phyloP scores from a whole-genome alignment of 2,888 invertebrate species.

The Dicyrtoma fusca region DNA sequence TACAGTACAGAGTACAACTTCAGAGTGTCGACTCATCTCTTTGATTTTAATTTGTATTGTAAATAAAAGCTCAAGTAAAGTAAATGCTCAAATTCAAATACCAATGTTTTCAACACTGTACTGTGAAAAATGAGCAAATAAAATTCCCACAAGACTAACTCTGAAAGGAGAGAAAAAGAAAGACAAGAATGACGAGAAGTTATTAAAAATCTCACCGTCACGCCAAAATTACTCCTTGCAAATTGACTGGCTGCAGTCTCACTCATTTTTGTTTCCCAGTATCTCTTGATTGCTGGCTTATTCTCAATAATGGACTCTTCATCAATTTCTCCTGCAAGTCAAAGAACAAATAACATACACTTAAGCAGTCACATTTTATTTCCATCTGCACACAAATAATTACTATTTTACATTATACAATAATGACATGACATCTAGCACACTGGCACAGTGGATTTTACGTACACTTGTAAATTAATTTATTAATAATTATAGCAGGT shows the following conservation, averaged over 20 bases:
- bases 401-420: too few relatives aligned
- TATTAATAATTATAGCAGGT: too few relatives aligned
- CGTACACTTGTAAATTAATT: too few relatives aligned
- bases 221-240: conserved; percentile 37
- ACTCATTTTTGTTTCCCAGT: conserved; percentile 37
- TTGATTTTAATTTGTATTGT: too few relatives aligned
- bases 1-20: too few relatives aligned
- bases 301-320: conserved; percentile 39
- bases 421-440: too few relatives aligned
- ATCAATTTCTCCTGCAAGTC: conserved; percentile 33
- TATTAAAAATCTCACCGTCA: conserved; percentile 28
- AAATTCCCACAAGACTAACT: background rate
- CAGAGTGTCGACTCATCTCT: too few relatives aligned
- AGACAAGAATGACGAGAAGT: background rate
- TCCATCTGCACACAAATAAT: too few relatives aligned
- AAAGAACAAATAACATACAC: background rate
- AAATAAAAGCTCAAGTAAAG: too few relatives aligned
- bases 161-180: background rate
- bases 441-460: too few relatives aligned
- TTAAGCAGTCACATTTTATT: background rate
- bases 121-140: background rate
- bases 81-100: too few relatives aligned
- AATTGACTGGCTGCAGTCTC: conserved; percentile 36
- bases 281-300: conserved; percentile 37
- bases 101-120: too few relatives aligned